Evolutionary conservation across 2,888 invertebrate genomes (phyloP).

Genomic region (Phanerotoma sp.): DNA sequence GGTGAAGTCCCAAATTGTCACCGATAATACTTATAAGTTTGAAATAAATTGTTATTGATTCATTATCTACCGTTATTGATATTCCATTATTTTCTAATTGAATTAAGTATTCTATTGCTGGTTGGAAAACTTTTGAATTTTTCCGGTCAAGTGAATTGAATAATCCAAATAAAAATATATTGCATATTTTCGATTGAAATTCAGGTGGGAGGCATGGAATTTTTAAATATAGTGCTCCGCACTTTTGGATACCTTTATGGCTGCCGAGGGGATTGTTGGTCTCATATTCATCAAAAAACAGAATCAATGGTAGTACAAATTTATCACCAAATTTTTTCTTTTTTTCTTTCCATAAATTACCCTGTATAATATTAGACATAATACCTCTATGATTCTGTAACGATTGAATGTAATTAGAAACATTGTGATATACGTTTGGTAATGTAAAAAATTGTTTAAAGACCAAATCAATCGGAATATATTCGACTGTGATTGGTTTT

Average conservation of each 20-base stretch:
- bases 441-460: no score
- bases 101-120: no score
- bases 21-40: no score
- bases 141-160: conserved; percentile 40
- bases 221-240: conserved; percentile 16
- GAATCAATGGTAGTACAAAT: conserved; percentile 10
- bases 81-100: no score
- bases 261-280: conserved; percentile 12
- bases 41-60: no score
- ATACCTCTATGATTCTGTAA: not conserved
- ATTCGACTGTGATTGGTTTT: no score
- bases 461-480: no score
- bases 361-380: not conserved
- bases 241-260: conserved; percentile 18
- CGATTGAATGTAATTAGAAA: no score
- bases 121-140: no score
- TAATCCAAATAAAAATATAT: conserved; percentile 3
- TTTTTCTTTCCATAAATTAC: not conserved
- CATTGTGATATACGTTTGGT: no score
- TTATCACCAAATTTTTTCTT: conserved; percentile 4
- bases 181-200: conserved; percentile 11
- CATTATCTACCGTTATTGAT: no score
- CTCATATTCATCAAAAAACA: conserved; percentile 23
- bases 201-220: conserved; percentile 14
- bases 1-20: no score